These are phyloP conservation scores for Halcyon senegalensis DNA, from an alignment of 2,113 vertebrate species.

Conservation along the genomic window DNA sequence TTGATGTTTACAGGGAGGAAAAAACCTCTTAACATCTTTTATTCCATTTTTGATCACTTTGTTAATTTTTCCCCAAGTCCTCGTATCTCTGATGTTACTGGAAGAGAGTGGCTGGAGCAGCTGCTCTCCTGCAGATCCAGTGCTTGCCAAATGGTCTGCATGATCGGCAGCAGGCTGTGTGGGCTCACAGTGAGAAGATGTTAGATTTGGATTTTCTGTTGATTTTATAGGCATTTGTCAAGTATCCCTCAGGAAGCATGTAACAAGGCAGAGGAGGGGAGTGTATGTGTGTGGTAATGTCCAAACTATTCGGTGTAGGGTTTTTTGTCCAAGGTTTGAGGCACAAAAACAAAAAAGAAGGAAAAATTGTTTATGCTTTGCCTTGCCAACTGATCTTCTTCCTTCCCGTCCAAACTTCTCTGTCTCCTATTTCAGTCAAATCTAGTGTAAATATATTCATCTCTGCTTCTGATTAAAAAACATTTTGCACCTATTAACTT, in stretches of 20 bases:
- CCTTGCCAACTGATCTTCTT: constrained; percentile 28
- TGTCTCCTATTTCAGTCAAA: constrained; percentile 48
- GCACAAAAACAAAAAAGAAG: background rate
- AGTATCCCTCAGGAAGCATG: constrained; percentile 69
- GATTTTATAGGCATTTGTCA: constrained; percentile 73
- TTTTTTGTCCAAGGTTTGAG: constrained; percentile 44
- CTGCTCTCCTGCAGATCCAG: constrained; percentile 64
- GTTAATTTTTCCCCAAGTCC: constrained; percentile 79
- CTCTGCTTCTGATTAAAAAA: constrained; percentile 65
- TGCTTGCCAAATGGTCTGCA: constrained; percentile 73
- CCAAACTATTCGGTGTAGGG: background rate
- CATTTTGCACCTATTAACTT: constrained; percentile 62
- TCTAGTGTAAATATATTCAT: constrained; percentile 43
- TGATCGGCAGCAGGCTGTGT: constrained; percentile 53
- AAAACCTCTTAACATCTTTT: constrained; percentile 73
- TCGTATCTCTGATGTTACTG: constrained; percentile 76
- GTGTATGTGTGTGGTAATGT: constrained; percentile 54
- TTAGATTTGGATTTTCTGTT: constrained; percentile 65
- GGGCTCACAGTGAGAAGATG: constrained; percentile 57
- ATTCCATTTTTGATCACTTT: constrained; percentile 73
- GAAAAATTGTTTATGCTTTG: constrained; percentile 25
- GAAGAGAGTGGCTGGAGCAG: constrained; percentile 66
- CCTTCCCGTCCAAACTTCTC: background rate
- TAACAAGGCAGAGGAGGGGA: constrained; percentile 54
- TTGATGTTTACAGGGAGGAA: constrained; percentile 72